Evolutionary conservation across 2,888 invertebrate genomes (phyloP).

Genomic region (Tipula unca): DNA sequence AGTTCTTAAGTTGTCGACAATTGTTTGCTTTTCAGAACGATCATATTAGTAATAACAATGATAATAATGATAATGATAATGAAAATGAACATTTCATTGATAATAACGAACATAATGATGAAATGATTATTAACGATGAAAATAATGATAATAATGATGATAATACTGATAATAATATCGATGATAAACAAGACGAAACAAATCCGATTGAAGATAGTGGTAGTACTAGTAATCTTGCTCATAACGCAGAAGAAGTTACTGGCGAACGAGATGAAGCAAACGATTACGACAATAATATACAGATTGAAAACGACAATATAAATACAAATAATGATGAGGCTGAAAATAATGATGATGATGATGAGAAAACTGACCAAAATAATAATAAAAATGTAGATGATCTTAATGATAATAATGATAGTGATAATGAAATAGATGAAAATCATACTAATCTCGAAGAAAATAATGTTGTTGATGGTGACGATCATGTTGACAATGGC

Average conservation of each 20-base stretch:
- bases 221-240: slow-evolving; percentile 23
- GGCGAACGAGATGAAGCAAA: slow-evolving; percentile 28
- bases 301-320: slow-evolving; percentile 26
- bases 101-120: not conserved
- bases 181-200: slow-evolving; percentile 21
- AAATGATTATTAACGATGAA: not conserved
- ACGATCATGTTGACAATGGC: slow-evolving; percentile 27
- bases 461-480: slow-evolving; percentile 26
- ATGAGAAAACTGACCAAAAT: slow-evolving; percentile 24
- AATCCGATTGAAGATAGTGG: slow-evolving; percentile 24
- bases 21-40: slow-evolving; percentile 43
- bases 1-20: slow-evolving; percentile 36
- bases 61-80: not conserved
- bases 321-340: slow-evolving; percentile 22
- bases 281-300: slow-evolving; percentile 28
- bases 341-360: slow-evolving; percentile 18
- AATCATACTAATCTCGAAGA: slow-evolving; percentile 26
- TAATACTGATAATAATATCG: slow-evolving; percentile 18
- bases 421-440: slow-evolving; percentile 24
- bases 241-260: slow-evolving; percentile 24
- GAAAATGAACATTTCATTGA: not conserved
- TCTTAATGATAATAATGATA: slow-evolving; percentile 21
- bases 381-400: slow-evolving; percentile 25
- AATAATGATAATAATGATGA: slow-evolving; percentile 1
- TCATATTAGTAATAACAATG: slow-evolving; percentile 32